Evolutionary conservation across 2,888 invertebrate genomes (phyloP), one percentile per base, ranked within the genome.

Genomic region (Agrochola lota): DNA sequence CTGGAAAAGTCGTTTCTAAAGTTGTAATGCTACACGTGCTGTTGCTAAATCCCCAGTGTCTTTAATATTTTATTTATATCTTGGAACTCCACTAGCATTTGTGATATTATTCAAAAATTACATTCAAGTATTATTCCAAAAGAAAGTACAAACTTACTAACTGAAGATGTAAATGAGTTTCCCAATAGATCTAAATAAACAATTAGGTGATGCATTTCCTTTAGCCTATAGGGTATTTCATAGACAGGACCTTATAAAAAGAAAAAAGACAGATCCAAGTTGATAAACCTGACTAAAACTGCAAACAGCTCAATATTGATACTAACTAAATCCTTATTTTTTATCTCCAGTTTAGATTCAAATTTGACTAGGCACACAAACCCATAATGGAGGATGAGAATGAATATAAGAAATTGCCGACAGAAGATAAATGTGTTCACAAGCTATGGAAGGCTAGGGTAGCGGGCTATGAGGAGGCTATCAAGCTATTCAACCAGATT

Each of bases 371-470:
- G 85, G 66, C 78, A 73, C n/a, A 67, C 78, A 87, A 86, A 89
- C 84, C 78, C 87, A 97, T 91, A 83, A 98, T 98, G 98, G 98
- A 98, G 91, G 98, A 99, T 93, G 98, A 98, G 90, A 98, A 98
- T 85, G 98, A 99, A 95, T 99, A 98, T 92, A 98, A 98, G 89
- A 99, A 99, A 95, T 95, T 99, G 84, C 98, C 99, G 0, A 97
- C 99, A 67, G 99, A 99, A 87, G 99, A 99, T 78, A 98, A 98
- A 93, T 99, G 99, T 94, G 97, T 98, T 26, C 99, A 99, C 94
- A 99, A 99, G 97, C 96, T 98, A 76, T 99, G 99, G 99, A 99
- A 99, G 95, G 99, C 99, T 8, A 97, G 99, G 85, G 97, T 99
- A 3, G 98, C 98, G 86, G 99, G 99, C 0, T 99, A 99, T 90